These are phyloP conservation scores for Plusia festucae DNA, from an alignment of 2,888 invertebrate species.

Conservation along the genomic window DNA sequence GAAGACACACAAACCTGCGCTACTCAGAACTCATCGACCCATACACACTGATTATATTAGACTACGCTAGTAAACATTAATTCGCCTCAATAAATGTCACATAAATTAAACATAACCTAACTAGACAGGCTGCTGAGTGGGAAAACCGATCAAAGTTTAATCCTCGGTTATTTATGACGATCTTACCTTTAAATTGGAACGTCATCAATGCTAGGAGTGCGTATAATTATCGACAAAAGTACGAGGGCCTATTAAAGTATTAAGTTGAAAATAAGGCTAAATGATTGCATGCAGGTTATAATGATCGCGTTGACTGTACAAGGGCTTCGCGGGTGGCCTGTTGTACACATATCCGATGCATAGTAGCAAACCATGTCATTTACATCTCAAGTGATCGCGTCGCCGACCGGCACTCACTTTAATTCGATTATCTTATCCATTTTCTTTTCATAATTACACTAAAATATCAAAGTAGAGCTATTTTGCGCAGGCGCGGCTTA, in stretches of 20 bases:
- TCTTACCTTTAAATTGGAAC: conserved; percentile 33
- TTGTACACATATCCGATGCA: conserved; percentile 56
- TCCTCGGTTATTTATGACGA: conserved; percentile 37
- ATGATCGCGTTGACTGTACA: conserved; percentile 47
- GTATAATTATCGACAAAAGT: conserved; percentile 41
- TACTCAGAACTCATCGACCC: conserved; percentile 43
- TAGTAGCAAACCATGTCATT: conserved; percentile 63
- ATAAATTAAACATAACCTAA: conserved; percentile 40
- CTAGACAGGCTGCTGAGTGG: conserved; percentile 25
- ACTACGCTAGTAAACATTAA: conserved; percentile 41
- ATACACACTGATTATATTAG: conserved; percentile 34
- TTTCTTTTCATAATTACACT: conserved; percentile 48
- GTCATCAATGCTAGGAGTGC: conserved; percentile 28
- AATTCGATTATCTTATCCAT: conserved; percentile 51
- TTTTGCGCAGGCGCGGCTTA: conserved; percentile 6
- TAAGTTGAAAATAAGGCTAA: conserved; percentile 41
- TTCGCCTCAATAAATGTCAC: conserved; percentile 43
- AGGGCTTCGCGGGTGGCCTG: conserved; percentile 64
- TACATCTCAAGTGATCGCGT: conserved; percentile 60
- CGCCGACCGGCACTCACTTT: conserved; percentile 43
- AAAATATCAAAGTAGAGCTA: conserved; percentile 38
- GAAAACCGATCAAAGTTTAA: conserved; percentile 40
- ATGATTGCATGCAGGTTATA: conserved; percentile 41
- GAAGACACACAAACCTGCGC: conserved; percentile 26
- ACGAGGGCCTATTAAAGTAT: conserved; percentile 41